These are phyloP conservation scores for Drosophila rufa DNA, from an alignment of 1,140 invertebrate species.

Conservation along the genomic window DNA sequence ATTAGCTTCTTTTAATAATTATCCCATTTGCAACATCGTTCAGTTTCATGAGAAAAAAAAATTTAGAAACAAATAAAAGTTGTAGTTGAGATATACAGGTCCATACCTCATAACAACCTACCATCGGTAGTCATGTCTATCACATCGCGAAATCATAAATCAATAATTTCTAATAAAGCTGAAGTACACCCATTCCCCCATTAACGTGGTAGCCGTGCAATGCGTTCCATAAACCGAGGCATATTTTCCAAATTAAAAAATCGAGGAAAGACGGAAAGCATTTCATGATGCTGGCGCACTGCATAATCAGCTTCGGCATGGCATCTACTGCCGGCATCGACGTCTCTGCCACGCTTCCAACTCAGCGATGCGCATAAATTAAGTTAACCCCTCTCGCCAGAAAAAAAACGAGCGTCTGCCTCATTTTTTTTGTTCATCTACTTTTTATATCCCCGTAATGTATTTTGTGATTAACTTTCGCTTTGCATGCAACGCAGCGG, in stretches of 20 bases:
- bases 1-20: not conserved
- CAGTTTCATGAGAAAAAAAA: not conserved
- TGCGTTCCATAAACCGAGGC: conserved; percentile 39
- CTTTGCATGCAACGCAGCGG: conserved; percentile 74
- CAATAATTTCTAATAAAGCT: conserved; percentile 68
- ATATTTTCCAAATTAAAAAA: conserved; percentile 80
- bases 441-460: conserved; percentile 71
- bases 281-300: conserved; percentile 51
- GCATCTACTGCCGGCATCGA: conserved; percentile 34
- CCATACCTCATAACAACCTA: not conserved
- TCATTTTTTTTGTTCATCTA: conserved; percentile 76
- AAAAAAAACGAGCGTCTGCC: conserved; percentile 71
- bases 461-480: conserved; percentile 84
- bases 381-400: conserved; percentile 77
- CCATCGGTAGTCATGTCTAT: not conserved
- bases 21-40: not conserved
- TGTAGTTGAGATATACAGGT: not conserved
- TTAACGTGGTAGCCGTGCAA: conserved; percentile 13
- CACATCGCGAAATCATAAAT: conserved; percentile 64
- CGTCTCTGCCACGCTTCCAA: conserved; percentile 68
- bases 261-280: conserved; percentile 53
- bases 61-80: not conserved
- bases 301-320: conserved; percentile 68
- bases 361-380: conserved; percentile 77
- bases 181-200: conserved; percentile 49